Evolutionary conservation across 2,797 vertebrate species (phyloP).

Genomic region (Sorex maritimensis): DNA sequence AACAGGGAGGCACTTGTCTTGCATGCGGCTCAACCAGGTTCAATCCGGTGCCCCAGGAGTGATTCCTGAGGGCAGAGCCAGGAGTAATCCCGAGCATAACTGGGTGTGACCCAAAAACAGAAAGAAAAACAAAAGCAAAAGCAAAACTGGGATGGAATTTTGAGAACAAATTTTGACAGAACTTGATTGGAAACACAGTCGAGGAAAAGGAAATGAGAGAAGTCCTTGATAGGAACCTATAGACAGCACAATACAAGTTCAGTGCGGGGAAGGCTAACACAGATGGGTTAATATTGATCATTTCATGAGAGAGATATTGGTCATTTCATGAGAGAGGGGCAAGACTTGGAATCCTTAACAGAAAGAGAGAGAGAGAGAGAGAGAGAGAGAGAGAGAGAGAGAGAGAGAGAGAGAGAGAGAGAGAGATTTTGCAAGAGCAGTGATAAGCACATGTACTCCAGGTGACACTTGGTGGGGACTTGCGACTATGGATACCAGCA

Average conservation of each 20-base stretch:
- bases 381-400: no score
- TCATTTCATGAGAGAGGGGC: background rate
- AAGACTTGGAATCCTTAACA: background rate
- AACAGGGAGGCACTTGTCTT: no score
- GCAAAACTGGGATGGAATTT: no score
- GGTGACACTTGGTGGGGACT: background rate
- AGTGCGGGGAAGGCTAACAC: background rate
- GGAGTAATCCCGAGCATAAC: no score
- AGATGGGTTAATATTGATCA: background rate
- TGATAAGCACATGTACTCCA: no score
- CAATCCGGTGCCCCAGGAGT: no score
- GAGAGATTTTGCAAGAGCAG: no score
- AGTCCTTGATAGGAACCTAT: background rate
- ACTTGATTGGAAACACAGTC: background rate
- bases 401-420: no score
- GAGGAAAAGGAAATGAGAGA: constrained; percentile 6
- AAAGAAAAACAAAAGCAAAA: no score
- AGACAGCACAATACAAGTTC: background rate
- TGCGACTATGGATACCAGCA: background rate
- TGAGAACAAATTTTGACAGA: background rate
- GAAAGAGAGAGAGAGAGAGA: background rate
- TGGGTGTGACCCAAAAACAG: no score
- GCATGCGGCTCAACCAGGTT: no score
- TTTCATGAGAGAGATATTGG: background rate
- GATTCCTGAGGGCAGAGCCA: no score